Conservation (phyloP, 2,888 invertebrate species). For the Leptopilina syphax region DNA sequence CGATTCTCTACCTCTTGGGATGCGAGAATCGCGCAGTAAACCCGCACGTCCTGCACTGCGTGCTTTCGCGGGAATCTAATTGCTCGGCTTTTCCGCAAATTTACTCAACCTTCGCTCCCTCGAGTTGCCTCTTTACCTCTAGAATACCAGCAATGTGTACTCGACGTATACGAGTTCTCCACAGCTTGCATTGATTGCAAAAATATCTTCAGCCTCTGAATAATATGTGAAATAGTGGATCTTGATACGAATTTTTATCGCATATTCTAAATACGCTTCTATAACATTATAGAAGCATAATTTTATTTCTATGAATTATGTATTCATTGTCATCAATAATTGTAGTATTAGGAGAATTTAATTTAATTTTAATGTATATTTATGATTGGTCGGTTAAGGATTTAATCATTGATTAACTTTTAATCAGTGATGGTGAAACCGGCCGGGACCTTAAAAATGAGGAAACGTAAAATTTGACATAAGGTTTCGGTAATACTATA, state of each 20-base stretch:
- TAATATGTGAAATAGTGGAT: neutral
- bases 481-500: no score
- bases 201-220: constrained; percentile 5
- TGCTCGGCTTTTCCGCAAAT: constrained; percentile 40
- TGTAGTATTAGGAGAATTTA: no score
- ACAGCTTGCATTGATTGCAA: constrained; percentile 33
- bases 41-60: constrained; percentile 36
- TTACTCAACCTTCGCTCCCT: constrained; percentile 36
- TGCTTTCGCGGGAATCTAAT: constrained; percentile 37
- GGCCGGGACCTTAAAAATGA: no score
- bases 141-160: constrained; percentile 38
- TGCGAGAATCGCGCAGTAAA: constrained; percentile 30
- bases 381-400: no score
- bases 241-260: neutral
- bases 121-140: constrained; percentile 11
- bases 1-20: constrained; percentile 21
- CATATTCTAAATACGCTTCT: neutral
- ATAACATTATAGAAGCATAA: no score
- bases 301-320: no score
- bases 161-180: constrained; percentile 15
- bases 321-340: no score
- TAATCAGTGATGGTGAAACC: no score
- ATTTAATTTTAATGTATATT: no score
- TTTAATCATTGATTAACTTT: no score
- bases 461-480: no score